These are phyloP conservation scores for Onychomys torridus DNA, from an alignment of 2,797 vertebrate genomes.

Conservation along the genomic window DNA sequence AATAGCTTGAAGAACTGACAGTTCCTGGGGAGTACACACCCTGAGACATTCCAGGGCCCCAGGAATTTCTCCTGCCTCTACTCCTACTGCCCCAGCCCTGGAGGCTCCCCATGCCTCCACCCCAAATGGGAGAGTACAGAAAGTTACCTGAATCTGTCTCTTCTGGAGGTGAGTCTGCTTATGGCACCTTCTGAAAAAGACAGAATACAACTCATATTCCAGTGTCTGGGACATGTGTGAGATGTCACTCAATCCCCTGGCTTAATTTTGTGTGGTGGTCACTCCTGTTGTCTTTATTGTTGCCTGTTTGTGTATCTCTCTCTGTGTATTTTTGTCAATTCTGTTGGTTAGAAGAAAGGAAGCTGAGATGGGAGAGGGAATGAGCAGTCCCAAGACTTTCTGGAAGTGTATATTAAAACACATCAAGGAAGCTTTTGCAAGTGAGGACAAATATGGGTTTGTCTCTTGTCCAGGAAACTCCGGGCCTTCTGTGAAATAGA, in stretches of 20 bases:
- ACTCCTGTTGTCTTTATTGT: neutral
- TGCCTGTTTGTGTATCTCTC: neutral
- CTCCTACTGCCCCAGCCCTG: too few relatives aligned
- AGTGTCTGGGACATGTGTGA: neutral
- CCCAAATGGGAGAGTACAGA: neutral
- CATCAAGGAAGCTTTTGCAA: neutral
- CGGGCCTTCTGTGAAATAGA: neutral
- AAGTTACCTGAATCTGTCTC: too few relatives aligned
- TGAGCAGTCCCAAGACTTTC: neutral
- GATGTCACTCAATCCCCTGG: neutral
- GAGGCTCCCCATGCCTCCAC: neutral
- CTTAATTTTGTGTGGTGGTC: neutral
- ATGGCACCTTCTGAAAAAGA: neutral
- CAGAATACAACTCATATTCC: neutral
- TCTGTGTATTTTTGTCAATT: neutral
- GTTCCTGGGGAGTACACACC: neutral
- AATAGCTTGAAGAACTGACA: neutral
- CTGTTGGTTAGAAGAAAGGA: neutral
- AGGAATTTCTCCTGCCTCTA: neutral
- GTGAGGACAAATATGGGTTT: too few relatives aligned
- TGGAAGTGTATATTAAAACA: too few relatives aligned
- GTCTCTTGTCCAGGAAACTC: neutral
- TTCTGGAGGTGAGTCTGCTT: neutral
- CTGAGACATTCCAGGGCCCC: neutral
- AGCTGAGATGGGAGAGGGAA: neutral